Conservation (phyloP, 2,797 vertebrate genomes). For the Rhodeus uyekii region DNA sequence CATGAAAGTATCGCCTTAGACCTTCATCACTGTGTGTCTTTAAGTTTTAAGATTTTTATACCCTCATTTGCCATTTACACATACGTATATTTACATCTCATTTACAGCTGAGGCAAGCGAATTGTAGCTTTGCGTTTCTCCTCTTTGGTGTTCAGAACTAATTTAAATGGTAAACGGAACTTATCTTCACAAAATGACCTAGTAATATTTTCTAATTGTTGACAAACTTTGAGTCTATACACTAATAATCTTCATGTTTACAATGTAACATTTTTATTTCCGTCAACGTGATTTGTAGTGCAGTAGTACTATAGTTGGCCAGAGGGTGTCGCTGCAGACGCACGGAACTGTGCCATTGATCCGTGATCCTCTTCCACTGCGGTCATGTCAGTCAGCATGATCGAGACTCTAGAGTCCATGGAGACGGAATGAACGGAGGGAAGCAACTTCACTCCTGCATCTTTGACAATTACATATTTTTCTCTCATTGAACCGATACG, state of each 20-base stretch:
- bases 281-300: neutral
- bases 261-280: neutral
- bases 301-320: slow-evolving; percentile 41
- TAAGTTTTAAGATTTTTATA: neutral
- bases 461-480: neutral
- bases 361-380: slow-evolving; percentile 24
- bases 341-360: neutral
- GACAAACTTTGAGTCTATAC: neutral
- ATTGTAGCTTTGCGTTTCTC: neutral
- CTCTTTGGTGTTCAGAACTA: neutral
- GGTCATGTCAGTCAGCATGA: slow-evolving; percentile 35
- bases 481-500: neutral
- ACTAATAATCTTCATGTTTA: neutral
- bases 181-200: neutral
- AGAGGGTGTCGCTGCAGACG: slow-evolving; percentile 49
- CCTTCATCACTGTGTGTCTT: neutral
- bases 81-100: neutral
- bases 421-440: slow-evolving; percentile 53
- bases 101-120: neutral
- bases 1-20: neutral
- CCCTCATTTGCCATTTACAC: neutral
- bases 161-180: neutral
- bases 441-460: slow-evolving; percentile 30
- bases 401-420: slow-evolving; percentile 56
- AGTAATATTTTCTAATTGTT: neutral